Base-by-base conservation (phyloP, 2,797 vertebrate genomes). In the Centroberyx gerrardi region DNA sequence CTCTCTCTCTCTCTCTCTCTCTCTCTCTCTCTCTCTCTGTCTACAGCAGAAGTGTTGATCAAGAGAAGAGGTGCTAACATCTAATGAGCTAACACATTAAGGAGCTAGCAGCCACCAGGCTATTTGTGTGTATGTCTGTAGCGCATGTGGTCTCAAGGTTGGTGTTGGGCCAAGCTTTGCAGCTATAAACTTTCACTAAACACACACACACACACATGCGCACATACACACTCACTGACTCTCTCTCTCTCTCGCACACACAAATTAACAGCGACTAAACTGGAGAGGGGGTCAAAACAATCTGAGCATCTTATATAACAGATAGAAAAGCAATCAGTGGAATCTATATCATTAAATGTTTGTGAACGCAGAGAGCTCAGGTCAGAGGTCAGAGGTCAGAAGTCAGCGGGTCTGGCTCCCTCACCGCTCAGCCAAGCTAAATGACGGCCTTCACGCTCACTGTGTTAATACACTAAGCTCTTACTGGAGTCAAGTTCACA, bases 311-410 rank as follows among this genome's bases (percentile, higher is more conserved):
- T 91, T 89, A 87, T 15, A 69, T 76, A 90, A 91, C 12, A 65
- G 44, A 49, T 44, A 72, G 65, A 80, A 67, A 87, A 84, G 84
- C 79, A 90, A 87, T 91, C 88, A 88, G 81, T 60, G 67, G 67
- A 61, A 22, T 76, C 29, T 63, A 78, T 77, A 64, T 61, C 38
- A 72, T 77, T 76, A 76, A 81, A 70, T 53, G 72, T 72, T 76
- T 40, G 40, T 71, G 68, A 74, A 80, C 42, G 58, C 58, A 69
- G 29, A 67, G 62, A 7, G 8, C 0, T 15, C 13, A 2, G 29
- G 74, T 89, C 82, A 82, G 52, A 81, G 70, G 73, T 74, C 81
- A 83, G 52, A 81, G 72, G 72, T 74, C 81, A 83, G 52, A 81
- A 70, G 72, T 74, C 81, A 60, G 46, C 1, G 42, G 52, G 69